Evolutionary conservation across 2,797 vertebrate species (phyloP).

Genomic region (Amphiprion clarkii): DNA sequence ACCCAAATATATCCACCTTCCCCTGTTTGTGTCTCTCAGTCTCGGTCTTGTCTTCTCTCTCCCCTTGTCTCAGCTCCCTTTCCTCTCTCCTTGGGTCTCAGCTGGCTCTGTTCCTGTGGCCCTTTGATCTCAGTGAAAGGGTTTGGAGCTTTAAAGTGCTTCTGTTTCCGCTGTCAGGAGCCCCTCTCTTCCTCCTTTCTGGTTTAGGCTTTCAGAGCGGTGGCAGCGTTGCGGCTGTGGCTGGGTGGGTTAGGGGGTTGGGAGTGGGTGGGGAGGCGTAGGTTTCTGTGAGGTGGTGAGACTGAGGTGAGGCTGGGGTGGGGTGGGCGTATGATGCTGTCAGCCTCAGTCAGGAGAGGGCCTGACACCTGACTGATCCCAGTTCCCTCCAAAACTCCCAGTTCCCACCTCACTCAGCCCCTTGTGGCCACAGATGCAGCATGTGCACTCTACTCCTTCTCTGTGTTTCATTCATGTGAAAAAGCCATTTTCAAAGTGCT

Average conservation of each 20-base stretch:
- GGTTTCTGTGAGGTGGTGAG: slow-evolving; percentile 66
- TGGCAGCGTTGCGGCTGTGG: slow-evolving; percentile 68
- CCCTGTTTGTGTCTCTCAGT: slow-evolving; percentile 52
- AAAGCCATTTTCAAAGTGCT: background rate
- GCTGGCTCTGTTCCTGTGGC: slow-evolving; percentile 76
- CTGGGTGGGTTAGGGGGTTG: slow-evolving; percentile 57
- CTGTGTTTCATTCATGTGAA: background rate
- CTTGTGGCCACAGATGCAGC: slow-evolving; percentile 43
- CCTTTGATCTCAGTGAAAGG: slow-evolving; percentile 86
- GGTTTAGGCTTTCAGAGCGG: slow-evolving; percentile 77
- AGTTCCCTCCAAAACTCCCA: slow-evolving; percentile 33
- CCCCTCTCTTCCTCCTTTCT: slow-evolving; percentile 69
- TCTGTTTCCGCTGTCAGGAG: slow-evolving; percentile 85
- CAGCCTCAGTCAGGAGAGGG: slow-evolving; percentile 61
- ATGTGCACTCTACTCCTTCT: background rate
- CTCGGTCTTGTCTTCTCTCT: slow-evolving; percentile 46
- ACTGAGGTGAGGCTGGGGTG: slow-evolving; percentile 52
- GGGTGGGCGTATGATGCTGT: slow-evolving; percentile 56
- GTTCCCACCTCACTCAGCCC: slow-evolving; percentile 51
- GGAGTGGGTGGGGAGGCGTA: slow-evolving; percentile 3
- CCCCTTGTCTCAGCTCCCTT: slow-evolving; percentile 62
- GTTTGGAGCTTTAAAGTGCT: slow-evolving; percentile 85
- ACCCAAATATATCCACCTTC: slow-evolving; percentile 34
- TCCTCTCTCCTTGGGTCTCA: slow-evolving; percentile 72
- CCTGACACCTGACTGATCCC: slow-evolving; percentile 63